Conservation (phyloP, 2,888 invertebrate genomes). For the Sphaerophoria rueppellii region DNA sequence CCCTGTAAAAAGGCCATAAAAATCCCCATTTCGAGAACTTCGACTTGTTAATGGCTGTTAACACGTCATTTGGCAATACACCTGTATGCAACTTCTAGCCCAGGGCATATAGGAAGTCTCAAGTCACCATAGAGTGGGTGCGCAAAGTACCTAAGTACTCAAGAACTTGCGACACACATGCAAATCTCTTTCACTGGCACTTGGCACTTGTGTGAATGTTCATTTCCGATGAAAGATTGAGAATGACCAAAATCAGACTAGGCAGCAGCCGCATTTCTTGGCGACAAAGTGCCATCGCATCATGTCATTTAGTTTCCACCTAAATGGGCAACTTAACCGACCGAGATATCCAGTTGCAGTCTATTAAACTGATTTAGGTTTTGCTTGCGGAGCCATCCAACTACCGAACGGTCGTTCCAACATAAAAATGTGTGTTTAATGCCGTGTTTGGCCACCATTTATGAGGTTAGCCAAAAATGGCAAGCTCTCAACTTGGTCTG, state of each 20-base stretch:
- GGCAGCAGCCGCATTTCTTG: slow-evolving; percentile 25
- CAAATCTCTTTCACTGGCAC: slow-evolving; percentile 47
- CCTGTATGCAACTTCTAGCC: slow-evolving; percentile 52
- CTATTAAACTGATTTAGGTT: slow-evolving; percentile 71
- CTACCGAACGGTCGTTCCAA: not conserved
- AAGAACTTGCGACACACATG: slow-evolving; percentile 60
- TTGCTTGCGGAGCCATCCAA: not conserved
- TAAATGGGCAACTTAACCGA: slow-evolving; percentile 70
- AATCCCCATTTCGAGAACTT: slow-evolving; percentile 60
- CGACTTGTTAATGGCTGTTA: slow-evolving; percentile 72
- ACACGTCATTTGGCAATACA: slow-evolving; percentile 73
- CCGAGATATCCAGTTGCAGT: slow-evolving; percentile 72
- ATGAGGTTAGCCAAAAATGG: slow-evolving; percentile 65
- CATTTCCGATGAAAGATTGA: slow-evolving; percentile 55
- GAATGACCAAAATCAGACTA: slow-evolving; percentile 53
- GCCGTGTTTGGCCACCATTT: slow-evolving; percentile 58
- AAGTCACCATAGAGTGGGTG: slow-evolving; percentile 57
- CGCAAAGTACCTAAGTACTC: slow-evolving; percentile 14
- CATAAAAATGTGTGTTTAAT: slow-evolving; percentile 38
- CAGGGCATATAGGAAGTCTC: slow-evolving; percentile 43
- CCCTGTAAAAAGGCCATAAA: slow-evolving; percentile 71
- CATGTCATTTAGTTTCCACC: slow-evolving; percentile 65
- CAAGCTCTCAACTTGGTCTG: slow-evolving; percentile 28
- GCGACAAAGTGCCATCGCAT: slow-evolving; percentile 47
- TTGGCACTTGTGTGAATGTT: slow-evolving; percentile 35